phyloP scores from a whole-genome alignment of 2,113 vertebrate genomes.

The Oxyruncus cristatus region DNA sequence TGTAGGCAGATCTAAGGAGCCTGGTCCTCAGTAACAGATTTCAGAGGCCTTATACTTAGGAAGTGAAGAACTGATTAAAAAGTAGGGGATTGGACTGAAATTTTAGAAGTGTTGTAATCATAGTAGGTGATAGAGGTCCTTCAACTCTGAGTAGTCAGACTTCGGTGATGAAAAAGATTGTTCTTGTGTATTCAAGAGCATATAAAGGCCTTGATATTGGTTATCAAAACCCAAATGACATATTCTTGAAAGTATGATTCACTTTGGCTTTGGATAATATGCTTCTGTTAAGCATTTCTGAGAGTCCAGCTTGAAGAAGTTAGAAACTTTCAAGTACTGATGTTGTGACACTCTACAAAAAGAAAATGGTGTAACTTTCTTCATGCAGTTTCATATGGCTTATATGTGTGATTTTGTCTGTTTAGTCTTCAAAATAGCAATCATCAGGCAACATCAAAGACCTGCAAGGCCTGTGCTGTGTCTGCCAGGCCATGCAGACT shows the following conservation, averaged over 20 bases:
- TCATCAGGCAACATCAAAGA: background rate
- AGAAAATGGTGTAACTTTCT: background rate
- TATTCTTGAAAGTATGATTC: background rate
- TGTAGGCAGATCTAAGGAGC: background rate
- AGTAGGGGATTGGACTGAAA: background rate
- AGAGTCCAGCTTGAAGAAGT: background rate
- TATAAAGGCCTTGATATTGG: background rate
- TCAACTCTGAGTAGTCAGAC: slow-evolving; percentile 23
- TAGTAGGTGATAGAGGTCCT: background rate
- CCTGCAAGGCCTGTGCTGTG: background rate
- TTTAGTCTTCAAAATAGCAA: background rate
- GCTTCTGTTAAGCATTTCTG: background rate
- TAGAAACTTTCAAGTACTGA: slow-evolving; percentile 34
- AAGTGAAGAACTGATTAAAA: slow-evolving; percentile 8
- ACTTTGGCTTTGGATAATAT: background rate
- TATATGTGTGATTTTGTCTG: background rate
- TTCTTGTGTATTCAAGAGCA: background rate
- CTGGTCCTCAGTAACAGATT: slow-evolving; percentile 17
- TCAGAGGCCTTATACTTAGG: slow-evolving; percentile 4
- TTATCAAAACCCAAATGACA: background rate
- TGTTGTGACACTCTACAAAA: background rate
- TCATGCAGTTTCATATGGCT: background rate
- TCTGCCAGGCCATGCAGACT: background rate
- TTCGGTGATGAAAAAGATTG: background rate
- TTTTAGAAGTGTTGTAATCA: background rate